Base-by-base conservation (phyloP, 2,113 vertebrate genomes). In the Mesocricetus auratus region DNA sequence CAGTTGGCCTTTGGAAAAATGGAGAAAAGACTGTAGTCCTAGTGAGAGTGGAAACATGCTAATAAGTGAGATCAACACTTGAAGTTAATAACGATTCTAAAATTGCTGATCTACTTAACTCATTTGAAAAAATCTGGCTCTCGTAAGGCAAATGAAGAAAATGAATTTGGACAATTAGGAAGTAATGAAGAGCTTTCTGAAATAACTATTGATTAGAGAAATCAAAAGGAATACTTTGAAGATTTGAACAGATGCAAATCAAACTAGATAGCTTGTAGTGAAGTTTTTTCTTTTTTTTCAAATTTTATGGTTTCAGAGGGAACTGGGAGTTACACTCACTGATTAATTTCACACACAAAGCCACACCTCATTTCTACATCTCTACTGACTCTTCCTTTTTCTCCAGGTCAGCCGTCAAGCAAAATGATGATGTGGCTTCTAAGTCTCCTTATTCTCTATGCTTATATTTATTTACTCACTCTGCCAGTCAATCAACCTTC, bases 151-250 rank as follows among this genome's bases (percentile, higher is more conserved):
- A 97, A 97, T 95, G 95, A 97, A 97, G 94, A 89, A 95, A 98
- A 96, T 97, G 94, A 97, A 96, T 97, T 96, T 97, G 91, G 97
- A 97, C 97, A 97, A 97, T 97, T 97, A 97, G 81, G 94, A 98
- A 95, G 82, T 97, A 97, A 97, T 98, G 92, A 97, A 96, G 91
- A 95, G 94, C 95, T 97, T 97, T 97, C 96, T 95, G 93, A 97
- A 98, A 97, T 93, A 97, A 75, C 96, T 95, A 97, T 97, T 98
- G 97, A 97, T 97, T 97, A 96, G 97, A 96, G 86, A 78, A 97
- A 97, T 97, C 96, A 89, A 94, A 97, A 90, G 92, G 83, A 97
- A 92, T 94, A 60, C 88, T 97, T 97, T 96, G 95, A 97, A 95
- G 94, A 94, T 96, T 90, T 94, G 95, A 97, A 95, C 90, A 95